Percentiles rank a stretch among this genome's conserved stretches.
phyloP scores from a whole-genome alignment of 2,888 invertebrate genomes.

The Cephus pulcher region DNA sequence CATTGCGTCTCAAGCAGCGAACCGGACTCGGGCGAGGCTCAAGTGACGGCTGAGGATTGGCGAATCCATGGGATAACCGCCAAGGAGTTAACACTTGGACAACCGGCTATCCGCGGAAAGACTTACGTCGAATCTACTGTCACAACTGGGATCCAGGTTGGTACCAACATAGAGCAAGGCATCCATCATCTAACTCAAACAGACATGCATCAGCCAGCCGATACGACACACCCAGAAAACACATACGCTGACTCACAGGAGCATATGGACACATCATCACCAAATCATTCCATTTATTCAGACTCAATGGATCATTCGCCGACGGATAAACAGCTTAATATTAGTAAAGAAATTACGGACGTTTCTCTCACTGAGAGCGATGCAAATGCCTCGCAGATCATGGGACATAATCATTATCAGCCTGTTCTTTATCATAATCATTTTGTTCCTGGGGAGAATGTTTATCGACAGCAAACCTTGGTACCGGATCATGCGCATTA shows the following conservation, averaged over 20 bases:
- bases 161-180: slow-evolving; percentile 62
- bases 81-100: slow-evolving; percentile 57
- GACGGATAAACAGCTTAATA: slow-evolving; percentile 45
- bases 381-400: slow-evolving; percentile 31
- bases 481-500: slow-evolving; percentile 48
- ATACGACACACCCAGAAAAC: slow-evolving; percentile 65
- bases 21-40: slow-evolving; percentile 74
- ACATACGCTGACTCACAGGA: slow-evolving; percentile 60
- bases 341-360: slow-evolving; percentile 42
- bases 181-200: slow-evolving; percentile 61
- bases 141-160: slow-evolving; percentile 66
- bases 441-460: slow-evolving; percentile 44
- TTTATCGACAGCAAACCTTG: slow-evolving; percentile 54
- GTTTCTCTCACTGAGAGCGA: slow-evolving; percentile 42
- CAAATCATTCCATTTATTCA: slow-evolving; percentile 62
- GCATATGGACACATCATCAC: slow-evolving; percentile 61
- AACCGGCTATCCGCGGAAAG: slow-evolving; percentile 53
- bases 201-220: slow-evolving; percentile 64
- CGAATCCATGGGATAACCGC: slow-evolving; percentile 54
- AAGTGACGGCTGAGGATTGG: slow-evolving; percentile 57
- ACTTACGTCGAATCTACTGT: slow-evolving; percentile 64
- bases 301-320: slow-evolving; percentile 55
- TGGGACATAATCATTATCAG: slow-evolving; percentile 51
- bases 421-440: slow-evolving; percentile 53
- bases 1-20: slow-evolving; percentile 91